These are phyloP conservation scores for Seira ritae DNA, from an alignment of 2,888 invertebrate species.

Conservation along the genomic window DNA sequence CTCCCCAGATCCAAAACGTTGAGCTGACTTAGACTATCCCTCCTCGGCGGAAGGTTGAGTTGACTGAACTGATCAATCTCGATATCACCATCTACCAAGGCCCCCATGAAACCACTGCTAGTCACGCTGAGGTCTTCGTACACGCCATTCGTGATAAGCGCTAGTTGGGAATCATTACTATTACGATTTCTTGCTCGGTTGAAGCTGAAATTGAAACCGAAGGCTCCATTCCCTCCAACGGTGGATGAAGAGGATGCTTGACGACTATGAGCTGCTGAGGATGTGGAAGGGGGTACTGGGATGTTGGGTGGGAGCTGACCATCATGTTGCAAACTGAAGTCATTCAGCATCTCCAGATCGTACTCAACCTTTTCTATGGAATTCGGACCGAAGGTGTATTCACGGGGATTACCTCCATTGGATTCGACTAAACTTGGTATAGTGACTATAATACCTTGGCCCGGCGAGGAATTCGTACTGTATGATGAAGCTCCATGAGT, in stretches of 20 bases:
- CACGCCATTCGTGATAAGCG: conserved; percentile 61
- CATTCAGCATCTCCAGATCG: conserved; percentile 55
- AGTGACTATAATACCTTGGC: conserved; percentile 43
- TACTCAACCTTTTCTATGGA: conserved; percentile 56
- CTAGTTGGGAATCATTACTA: conserved; percentile 69
- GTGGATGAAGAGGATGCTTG: conserved; percentile 27
- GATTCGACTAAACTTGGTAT: conserved; percentile 26
- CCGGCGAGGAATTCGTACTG: conserved; percentile 48
- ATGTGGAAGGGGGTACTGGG: conserved; percentile 12
- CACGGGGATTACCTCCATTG: conserved; percentile 31
- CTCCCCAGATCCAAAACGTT: conserved; percentile 47
- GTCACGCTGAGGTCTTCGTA: conserved; percentile 46
- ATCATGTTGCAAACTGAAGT: conserved; percentile 19
- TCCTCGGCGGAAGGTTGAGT: conserved; percentile 45
- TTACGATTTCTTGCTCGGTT: conserved; percentile 62
- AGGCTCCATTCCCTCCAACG: too few species aligned
- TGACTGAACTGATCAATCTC: conserved; percentile 55
- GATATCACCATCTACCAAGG: conserved; percentile 44
- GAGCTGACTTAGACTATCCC: conserved; percentile 54
- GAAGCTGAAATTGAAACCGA: conserved; percentile 57
- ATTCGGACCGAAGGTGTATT: conserved; percentile 47
- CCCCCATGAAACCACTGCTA: conserved; percentile 40
- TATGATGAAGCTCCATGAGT: conserved; percentile 29
- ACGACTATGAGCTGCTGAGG: conserved; percentile 16
- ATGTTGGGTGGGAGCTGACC: not conserved